Base-by-base conservation (phyloP, 2,113 vertebrate genomes). In the Apteryx owenii region DNA sequence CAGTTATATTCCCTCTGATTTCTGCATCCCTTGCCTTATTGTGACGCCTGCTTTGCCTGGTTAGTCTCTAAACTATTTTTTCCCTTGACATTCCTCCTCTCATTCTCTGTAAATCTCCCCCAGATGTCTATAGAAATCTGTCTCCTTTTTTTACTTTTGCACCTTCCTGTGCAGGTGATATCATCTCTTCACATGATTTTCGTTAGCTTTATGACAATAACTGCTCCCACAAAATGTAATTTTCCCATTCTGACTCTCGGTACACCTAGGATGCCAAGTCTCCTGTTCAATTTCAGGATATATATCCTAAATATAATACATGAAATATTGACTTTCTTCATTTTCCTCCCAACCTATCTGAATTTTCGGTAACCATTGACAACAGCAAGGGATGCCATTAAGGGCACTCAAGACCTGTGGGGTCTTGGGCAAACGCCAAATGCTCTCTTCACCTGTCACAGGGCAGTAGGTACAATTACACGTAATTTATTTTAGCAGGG, bases 401-500 rank as follows among this genome's bases (percentile, higher is more conserved):
- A 79, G 38, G 28, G 10, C 6, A 44, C 17, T 25, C 4, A 68
- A 28, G 21, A 29, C 23, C 29, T 12, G 3, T 62, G 29, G 12
- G 31, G 5, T 26, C 14, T 40, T 26, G 6, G 10, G 14, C 3
- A 91, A 56, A 65, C 10, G 5, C 50, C 22, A 89, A 75, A 89
- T 7, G 2, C 0, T 83, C 3, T 60, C 22, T 51, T 70, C 20
- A n/a, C 4, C 16, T 40, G 1, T 12, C 9, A 21, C 0, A 1
- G 25, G 4, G 14, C 20, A 51, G 42, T 4, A 70, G 58, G 5
- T 38, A 21, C 11, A 51, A 12, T 19, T 29, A 3, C 48, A 6
- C 6, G 22, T 5, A 2, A 18, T 91, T 84, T 33, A n/a, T 4
- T n/a, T 87, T 42, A 78, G 0, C 1, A 9, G 1, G 1, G 6